phyloP scores from a whole-genome alignment of 2,797 vertebrate genomes.

The Sebastes wilsoni region DNA sequence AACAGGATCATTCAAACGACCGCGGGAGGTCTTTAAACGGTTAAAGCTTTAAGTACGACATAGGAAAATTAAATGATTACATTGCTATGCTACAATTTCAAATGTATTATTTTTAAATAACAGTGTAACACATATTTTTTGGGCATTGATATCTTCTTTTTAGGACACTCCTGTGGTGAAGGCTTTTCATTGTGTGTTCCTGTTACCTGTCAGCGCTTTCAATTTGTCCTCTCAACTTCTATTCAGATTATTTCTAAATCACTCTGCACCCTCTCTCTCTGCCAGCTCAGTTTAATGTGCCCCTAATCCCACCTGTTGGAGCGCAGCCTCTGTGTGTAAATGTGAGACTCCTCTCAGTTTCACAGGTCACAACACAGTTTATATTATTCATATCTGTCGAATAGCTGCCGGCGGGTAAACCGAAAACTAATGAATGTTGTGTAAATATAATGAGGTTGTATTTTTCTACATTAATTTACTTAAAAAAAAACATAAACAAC shows the following conservation, averaged over 20 bases:
- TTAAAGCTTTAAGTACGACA: too few species aligned
- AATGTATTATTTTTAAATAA: not conserved
- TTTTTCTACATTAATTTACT: not conserved
- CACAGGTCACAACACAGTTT: not conserved
- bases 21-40: too few species aligned
- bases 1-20: too few species aligned
- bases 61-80: too few species aligned
- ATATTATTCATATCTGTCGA: not conserved
- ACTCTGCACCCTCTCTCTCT: not conserved
- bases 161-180: not conserved
- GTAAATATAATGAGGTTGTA: conserved; percentile 7
- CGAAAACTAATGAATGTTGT: not conserved
- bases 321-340: not conserved
- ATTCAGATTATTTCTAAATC: not conserved
- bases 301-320: conserved; percentile 12
- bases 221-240: conserved; percentile 23
- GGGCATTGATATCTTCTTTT: not conserved
- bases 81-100: not conserved
- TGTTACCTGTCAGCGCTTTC: not conserved
- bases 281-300: not conserved
- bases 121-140: not conserved
- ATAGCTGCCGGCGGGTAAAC: not conserved
- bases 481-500: not conserved
- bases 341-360: not conserved
- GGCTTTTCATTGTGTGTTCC: not conserved